These are phyloP conservation scores for Terebella lapidaria DNA, from an alignment of 2,888 invertebrate genomes.

Conservation along the genomic window DNA sequence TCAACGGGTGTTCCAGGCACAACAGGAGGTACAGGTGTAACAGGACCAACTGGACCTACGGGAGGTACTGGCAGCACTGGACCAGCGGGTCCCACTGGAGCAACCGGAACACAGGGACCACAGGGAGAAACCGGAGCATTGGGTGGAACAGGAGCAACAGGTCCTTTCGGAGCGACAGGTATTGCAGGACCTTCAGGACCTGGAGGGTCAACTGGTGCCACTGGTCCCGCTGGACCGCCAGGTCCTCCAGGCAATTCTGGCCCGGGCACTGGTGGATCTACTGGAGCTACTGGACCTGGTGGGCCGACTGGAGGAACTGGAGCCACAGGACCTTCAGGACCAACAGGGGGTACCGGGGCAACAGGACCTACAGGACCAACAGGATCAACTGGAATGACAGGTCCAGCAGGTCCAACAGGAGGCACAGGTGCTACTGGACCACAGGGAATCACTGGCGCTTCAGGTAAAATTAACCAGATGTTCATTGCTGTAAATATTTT, in stretches of 20 bases:
- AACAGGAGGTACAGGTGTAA: neutral
- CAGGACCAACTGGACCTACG: neutral
- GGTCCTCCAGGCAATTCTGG: neutral
- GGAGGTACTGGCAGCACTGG: neutral
- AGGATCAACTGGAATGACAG: conserved; percentile 19
- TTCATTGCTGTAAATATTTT: too few relatives aligned
- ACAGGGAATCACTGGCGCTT: conserved; percentile 18
- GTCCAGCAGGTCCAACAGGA: conserved; percentile 20
- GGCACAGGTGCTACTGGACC: conserved; percentile 17
- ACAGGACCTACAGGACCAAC: neutral
- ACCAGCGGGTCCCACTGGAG: neutral
- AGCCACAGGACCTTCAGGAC: neutral
- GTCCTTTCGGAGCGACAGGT: conserved; percentile 8
- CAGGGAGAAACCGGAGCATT: neutral
- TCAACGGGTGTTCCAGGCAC: neutral
- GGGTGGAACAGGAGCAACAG: conserved; percentile 5
- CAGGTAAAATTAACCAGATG: conserved; percentile 5
- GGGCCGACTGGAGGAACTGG: neutral
- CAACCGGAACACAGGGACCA: neutral
- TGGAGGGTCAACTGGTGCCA: conserved; percentile 5
- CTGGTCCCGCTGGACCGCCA: conserved; percentile 15
- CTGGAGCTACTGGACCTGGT: neutral
- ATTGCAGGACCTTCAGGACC: conserved; percentile 3
- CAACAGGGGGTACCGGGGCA: neutral
- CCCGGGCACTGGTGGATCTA: neutral